Evolutionary conservation across 2,888 invertebrate species (phyloP), one percentile per base, ranked within the genome.

Genomic region (Maniola hyperantus): DNA sequence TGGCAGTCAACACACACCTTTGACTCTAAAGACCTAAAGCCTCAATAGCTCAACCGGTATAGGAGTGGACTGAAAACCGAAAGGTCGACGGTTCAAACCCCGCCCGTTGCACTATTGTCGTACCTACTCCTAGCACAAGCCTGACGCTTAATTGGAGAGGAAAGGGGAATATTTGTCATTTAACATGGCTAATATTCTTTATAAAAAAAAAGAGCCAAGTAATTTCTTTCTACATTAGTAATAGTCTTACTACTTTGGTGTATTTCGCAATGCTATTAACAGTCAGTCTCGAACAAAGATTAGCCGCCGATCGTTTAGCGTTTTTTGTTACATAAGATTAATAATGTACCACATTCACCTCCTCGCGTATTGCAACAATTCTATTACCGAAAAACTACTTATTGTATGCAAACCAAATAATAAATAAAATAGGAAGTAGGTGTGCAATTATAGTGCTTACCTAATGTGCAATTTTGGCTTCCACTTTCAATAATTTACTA

Each of bases 311-410:
- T 26, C 50, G 5, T 26, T 51, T 20, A 50, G 50, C 13, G 13
- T 11, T 46, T 46, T 13, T n/a, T 6, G 26, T 51, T 51, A 20
- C 26, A 48, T 48, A 48, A 26, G 13, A 20, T 50, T 20, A 55
- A 39, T 55, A 55, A 39, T 55, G 36, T 5, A 5, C 18, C 39
- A 15, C 39, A 18, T 36, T 55, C 55, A 55, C 39, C 50, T 39
- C 8, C 39, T 39, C 5, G 34, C 7, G 15, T 15, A 39, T 55
- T 55, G 55, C 55, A 55, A 39, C 55, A 55, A 39, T 15, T 36
- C 18, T 18, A 39, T 39, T 55, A 55, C 55, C 55, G 36, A 55
- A 55, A 54, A 50, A 50, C 50, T 50, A 20, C 44, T 50, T 50
- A 55, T 39, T 55, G 36, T 39, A 20, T 55, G 36, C 39, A 55